A percentile compares a stretch with the other conserved stretches of the same genome.
These are phyloP conservation scores for Lasioglossum oenotherae DNA, from an alignment of 2,888 invertebrate species.

Conservation along the genomic window DNA sequence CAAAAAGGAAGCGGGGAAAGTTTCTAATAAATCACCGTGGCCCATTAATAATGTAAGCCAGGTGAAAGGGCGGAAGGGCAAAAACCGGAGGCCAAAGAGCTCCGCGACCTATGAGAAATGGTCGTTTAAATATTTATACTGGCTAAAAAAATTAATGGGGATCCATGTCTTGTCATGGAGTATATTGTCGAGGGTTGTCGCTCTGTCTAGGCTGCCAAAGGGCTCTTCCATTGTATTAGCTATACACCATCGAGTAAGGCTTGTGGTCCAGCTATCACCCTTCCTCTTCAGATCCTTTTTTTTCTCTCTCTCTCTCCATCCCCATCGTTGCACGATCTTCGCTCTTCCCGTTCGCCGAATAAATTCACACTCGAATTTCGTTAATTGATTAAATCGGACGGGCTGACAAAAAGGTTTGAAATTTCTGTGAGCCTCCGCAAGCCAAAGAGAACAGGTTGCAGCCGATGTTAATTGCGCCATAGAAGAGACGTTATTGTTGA, in stretches of 20 bases:
- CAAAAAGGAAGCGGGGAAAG: background rate
- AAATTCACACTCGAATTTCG: constrained; percentile 61
- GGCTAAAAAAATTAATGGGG: constrained; percentile 79
- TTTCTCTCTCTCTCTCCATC: background rate
- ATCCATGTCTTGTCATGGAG: constrained; percentile 73
- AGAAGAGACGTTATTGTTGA: background rate
- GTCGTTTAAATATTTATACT: constrained; percentile 79
- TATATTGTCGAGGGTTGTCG: constrained; percentile 68
- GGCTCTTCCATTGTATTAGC: constrained; percentile 77
- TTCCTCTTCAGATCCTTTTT: constrained; percentile 24
- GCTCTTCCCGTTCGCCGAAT: constrained; percentile 42
- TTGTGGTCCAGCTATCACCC: constrained; percentile 61
- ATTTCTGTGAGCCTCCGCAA: background rate
- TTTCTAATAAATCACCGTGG: background rate
- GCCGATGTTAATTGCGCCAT: background rate
- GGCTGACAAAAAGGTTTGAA: constrained; percentile 8
- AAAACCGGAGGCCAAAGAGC: constrained; percentile 37
- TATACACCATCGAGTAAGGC: constrained; percentile 66
- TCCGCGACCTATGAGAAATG: constrained; percentile 77
- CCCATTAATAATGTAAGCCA: constrained; percentile 27
- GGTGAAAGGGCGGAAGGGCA: constrained; percentile 23
- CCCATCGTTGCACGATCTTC: constrained; percentile 27
- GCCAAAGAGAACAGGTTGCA: background rate
- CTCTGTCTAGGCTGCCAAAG: constrained; percentile 71
- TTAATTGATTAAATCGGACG: constrained; percentile 61